Percentiles rank a stretch among this genome's conserved stretches.
phyloP scores from a whole-genome alignment of 2,797 vertebrate genomes.

The Nothura maculosa region DNA sequence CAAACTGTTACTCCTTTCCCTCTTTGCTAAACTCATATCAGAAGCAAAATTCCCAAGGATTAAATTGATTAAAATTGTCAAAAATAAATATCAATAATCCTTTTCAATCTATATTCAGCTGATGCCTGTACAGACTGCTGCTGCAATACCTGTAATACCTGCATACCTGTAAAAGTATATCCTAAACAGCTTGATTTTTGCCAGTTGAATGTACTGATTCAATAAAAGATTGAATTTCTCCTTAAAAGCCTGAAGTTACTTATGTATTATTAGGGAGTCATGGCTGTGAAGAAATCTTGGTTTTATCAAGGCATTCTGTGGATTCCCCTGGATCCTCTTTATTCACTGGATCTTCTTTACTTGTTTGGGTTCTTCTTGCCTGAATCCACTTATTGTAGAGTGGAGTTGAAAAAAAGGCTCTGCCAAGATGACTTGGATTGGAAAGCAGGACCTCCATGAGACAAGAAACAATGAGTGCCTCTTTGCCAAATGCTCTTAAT shows the following conservation, averaged over 20 bases:
- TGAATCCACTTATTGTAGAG: neutral
- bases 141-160: neutral
- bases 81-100: neutral
- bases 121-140: neutral
- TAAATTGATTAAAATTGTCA: neutral
- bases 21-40: neutral
- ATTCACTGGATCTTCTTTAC: neutral
- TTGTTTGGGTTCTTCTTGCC: neutral
- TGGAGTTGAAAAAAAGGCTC: neutral
- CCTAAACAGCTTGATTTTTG: neutral
- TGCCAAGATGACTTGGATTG: neutral
- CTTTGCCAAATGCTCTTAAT: neutral
- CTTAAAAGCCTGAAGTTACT: neutral
- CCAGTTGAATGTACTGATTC: neutral
- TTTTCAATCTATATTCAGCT: neutral
- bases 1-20: neutral
- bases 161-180: neutral
- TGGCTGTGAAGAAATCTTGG: neutral
- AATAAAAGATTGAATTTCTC: neutral
- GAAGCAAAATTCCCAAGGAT: neutral
- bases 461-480: neutral
- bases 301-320: neutral
- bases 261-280: neutral
- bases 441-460: neutral
- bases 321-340: neutral